Evolutionary conservation across 1,140 invertebrate species (phyloP), one percentile per base, ranked within the genome.

Genomic region (Bursaphelenchus mucronatus): DNA sequence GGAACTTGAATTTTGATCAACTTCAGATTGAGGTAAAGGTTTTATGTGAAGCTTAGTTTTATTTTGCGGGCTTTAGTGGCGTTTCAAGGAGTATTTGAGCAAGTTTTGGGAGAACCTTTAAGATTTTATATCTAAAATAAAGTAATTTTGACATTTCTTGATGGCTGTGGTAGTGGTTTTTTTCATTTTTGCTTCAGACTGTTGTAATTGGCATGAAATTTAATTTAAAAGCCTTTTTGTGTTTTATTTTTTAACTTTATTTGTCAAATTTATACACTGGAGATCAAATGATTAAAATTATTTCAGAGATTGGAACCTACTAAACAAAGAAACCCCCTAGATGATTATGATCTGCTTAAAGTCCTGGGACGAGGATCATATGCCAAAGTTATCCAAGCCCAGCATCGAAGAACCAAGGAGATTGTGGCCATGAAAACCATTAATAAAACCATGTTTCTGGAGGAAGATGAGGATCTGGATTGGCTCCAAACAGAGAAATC

Each of bases 391-490:
- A 87, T 99, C 56, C 94, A 97, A 90, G 96, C 98, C 7, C 95
- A 98, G 83, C 53, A 47, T 55, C 64, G 66, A 82, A 88, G 88
- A 68, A 97, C 94, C 46, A 90, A 89, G 76, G 87, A 93, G 75
- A 93, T 98, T 69, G 99, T 98, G 83, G 96, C 96, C 13, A 98
- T 99, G 92, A 99, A 99, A 85, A 94, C 99, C 67, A 99, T 99
- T 77, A 98, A 98, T 83, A 99, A 99, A 82, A 92, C 93, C 15
- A 86, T 97, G 61, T 93, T 98, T 51, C 95, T 92, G 46, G 94
- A 97, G 83, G 94, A 97, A 84, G 95, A 87, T 86, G 96, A 99
- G 30, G 30, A 30, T 82, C 97, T 98, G 77, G 95, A 99, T 85
- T 98, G 96, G 96, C 94, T 99, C 66, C 95, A 98, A 83, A 98